These are phyloP conservation scores for Troides oblongomaculatus DNA, from an alignment of 2,888 invertebrate species.

Conservation along the genomic window DNA sequence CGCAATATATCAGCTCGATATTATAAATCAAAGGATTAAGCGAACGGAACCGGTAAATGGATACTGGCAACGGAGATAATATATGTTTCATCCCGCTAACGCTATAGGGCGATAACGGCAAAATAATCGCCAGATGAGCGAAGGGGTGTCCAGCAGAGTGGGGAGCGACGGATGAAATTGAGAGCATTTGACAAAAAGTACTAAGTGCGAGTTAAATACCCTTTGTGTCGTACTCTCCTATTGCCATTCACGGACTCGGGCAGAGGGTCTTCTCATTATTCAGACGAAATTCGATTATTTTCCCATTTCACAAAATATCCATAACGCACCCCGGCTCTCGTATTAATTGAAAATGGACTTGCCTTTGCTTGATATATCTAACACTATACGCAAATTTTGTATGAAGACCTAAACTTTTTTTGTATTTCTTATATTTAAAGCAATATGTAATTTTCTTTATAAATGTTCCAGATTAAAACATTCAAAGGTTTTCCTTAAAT, in stretches of 20 bases:
- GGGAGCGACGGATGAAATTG: conserved; percentile 54
- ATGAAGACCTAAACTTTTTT: neutral
- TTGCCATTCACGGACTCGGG: conserved; percentile 60
- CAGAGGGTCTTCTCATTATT: conserved; percentile 76
- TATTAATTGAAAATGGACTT: conserved; percentile 74
- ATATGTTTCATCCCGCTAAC: conserved; percentile 76
- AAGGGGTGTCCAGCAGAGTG: conserved; percentile 49
- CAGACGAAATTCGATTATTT: conserved; percentile 79
- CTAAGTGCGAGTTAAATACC: conserved; percentile 79
- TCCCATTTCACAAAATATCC: conserved; percentile 79
- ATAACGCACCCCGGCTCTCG: conserved; percentile 75
- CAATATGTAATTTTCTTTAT: too few relatives aligned
- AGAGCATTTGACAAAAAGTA: conserved; percentile 70
- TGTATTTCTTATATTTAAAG: too few relatives aligned
- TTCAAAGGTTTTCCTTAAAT: too few relatives aligned
- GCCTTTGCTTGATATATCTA: conserved; percentile 59
- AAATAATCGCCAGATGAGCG: conserved; percentile 63
- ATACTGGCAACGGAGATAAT: conserved; percentile 73
- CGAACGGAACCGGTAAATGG: conserved; percentile 64
- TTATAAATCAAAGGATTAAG: conserved; percentile 79
- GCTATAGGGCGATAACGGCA: conserved; percentile 75
- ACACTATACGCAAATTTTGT: conserved; percentile 44
- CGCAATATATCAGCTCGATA: conserved; percentile 70
- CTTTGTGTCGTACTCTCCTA: conserved; percentile 74
- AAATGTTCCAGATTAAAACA: too few relatives aligned